Percentiles rank a stretch among this genome's conserved stretches.
Conservation (phyloP, 2,888 invertebrate genomes). For the Biston stratarius region DNA sequence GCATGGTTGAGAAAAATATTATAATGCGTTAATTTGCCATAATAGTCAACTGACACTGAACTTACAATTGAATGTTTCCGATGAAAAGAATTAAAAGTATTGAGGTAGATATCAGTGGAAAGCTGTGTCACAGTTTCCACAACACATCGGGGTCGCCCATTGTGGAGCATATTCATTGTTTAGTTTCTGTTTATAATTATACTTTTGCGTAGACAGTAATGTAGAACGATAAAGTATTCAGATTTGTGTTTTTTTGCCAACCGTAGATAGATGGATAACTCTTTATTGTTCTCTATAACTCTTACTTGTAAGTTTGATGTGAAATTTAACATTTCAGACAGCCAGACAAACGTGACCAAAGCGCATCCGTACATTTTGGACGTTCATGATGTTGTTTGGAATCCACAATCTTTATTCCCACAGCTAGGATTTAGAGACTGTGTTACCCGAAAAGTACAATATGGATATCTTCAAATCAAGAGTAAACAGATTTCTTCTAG, state of each 20-base stretch:
- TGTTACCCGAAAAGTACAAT: too few species aligned
- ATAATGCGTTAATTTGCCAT: slow-evolving; percentile 45
- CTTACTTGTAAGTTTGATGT: too few species aligned
- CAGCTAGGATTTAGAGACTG: too few species aligned
- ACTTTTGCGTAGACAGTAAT: slow-evolving; percentile 41
- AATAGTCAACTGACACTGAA: slow-evolving; percentile 48
- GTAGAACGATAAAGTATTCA: slow-evolving; percentile 38
- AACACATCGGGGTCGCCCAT: slow-evolving; percentile 76
- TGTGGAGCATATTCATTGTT: slow-evolving; percentile 70
- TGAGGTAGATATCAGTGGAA: slow-evolving; percentile 76
- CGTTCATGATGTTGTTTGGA: too few species aligned
- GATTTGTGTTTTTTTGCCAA: slow-evolving; percentile 19
- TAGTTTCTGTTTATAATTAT: slow-evolving; percentile 50
- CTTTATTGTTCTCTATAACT: too few species aligned
- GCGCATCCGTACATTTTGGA: too few species aligned
- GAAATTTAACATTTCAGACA: too few species aligned
- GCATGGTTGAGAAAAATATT: too few species aligned
- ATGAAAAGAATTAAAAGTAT: slow-evolving; percentile 59
- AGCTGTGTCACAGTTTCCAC: slow-evolving; percentile 83
- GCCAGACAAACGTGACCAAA: too few species aligned
- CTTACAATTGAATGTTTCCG: slow-evolving; percentile 47
- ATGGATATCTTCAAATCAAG: too few species aligned
- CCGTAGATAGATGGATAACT: background rate
- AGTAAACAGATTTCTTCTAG: too few species aligned
- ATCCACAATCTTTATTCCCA: too few species aligned